Base-by-base conservation (phyloP, 2,113 vertebrate species). In the Xiphophorus hellerii region DNA sequence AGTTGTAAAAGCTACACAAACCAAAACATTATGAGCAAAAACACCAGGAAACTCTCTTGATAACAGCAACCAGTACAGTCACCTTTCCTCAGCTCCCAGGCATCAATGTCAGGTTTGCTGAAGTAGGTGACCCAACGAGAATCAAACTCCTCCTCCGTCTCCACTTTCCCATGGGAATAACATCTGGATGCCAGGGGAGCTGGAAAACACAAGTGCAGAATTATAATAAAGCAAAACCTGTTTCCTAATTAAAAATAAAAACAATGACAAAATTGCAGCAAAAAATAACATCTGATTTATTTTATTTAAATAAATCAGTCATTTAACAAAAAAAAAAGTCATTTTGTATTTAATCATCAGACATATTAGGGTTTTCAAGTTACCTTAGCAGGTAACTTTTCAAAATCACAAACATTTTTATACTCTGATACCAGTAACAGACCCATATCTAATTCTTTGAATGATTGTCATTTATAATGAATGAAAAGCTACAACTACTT, bases 41-140 rank as follows among this genome's bases (percentile, higher is more conserved):
- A n/a, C 22, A n/a, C 22, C 17, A 54, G 51, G 51, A 54, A 22
- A 54, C 22, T 58, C 5, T 6, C 20, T 10, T 25, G 10, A n/a
- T n/a, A 54, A 54, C 29, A 54, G 22, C 29, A 54, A 66, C 17
- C 10, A n/a, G 62, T 14, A 31, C 39, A 4, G 29, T 1, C 91
- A 99, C 98, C 98, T 98, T 98, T 99, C 89, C 93, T 95, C 62
- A 99, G 94, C 86, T 99, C 98, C 98, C 98, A 99, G 76, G 95
- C 95, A 88, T 99, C 97, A 0, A 99, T 96, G 84, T 99, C 96
- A 84, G 97, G 96, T 81, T 98, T 99, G 94, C 95, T 98, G 92
- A 99, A 99, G 83, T 98, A 99, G 0, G 96, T 98, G 83, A 98
- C 95, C 98, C 98, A 99, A 69, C 97, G 98, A 84, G 98, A 96